These are phyloP conservation scores for Macropodus opercularis DNA, from an alignment of 2,797 vertebrate species.

Conservation along the genomic window DNA sequence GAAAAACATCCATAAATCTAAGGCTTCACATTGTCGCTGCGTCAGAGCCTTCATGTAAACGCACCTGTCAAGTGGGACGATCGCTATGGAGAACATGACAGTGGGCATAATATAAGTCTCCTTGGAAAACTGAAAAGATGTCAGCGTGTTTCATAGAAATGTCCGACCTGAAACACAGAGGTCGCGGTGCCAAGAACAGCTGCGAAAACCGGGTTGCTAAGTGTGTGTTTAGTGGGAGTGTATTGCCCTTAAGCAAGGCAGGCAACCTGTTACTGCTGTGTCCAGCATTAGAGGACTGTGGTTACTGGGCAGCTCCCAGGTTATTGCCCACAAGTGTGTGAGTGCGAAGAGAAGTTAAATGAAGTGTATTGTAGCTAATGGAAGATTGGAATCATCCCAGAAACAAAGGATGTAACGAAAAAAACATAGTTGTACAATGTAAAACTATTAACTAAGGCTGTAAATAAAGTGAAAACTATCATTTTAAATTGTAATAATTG, in stretches of 20 bases:
- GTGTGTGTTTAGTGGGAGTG: constrained; percentile 14
- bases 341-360: constrained; percentile 41
- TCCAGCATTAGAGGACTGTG: constrained; percentile 26
- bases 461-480: too few species aligned
- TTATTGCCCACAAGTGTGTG: constrained; percentile 14
- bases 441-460: too few species aligned
- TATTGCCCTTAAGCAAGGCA: constrained; percentile 48
- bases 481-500: too few species aligned
- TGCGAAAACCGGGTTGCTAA: constrained; percentile 9
- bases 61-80: constrained; percentile 49
- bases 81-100: constrained; percentile 43
- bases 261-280: constrained; percentile 1
- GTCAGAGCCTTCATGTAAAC: constrained; percentile 56
- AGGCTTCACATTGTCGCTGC: constrained; percentile 47
- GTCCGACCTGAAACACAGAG: constrained; percentile 23
- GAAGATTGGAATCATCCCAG: constrained; percentile 19
- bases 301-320: constrained; percentile 40
- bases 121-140: constrained; percentile 52
- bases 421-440: too few species aligned
- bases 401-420: constrained; percentile 17
- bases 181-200: constrained; percentile 36
- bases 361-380: constrained; percentile 33
- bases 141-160: constrained; percentile 48
- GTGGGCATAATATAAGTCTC: constrained; percentile 34
- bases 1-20: constrained; percentile 58